phyloP scores from a whole-genome alignment of 2,797 vertebrate genomes.

The Gymnothorax reevesii region DNA sequence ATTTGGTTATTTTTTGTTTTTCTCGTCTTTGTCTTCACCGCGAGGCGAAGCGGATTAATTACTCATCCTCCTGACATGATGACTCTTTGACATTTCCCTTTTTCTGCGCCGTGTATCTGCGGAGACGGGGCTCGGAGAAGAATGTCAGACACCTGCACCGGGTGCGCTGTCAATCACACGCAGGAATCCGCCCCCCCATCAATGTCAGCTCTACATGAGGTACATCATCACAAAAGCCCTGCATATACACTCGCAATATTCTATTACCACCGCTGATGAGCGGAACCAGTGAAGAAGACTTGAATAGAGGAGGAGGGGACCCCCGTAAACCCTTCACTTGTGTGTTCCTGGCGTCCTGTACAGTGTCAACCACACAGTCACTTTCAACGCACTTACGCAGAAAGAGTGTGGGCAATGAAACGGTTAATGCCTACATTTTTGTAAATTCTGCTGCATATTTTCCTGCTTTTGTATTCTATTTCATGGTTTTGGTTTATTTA shows the following conservation, averaged over 20 bases:
- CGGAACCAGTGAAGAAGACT: neutral
- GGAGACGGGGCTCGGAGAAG: conserved; percentile 50
- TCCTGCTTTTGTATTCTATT: neutral
- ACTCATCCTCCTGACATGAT: conserved; percentile 57
- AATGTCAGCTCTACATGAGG: neutral
- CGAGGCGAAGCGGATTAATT: conserved; percentile 60
- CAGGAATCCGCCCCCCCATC: conserved; percentile 15
- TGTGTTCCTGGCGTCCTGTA: neutral
- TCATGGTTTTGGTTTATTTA: too few relatives aligned
- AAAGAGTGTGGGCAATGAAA: neutral
- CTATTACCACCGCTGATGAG: neutral
- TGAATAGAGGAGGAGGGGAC: neutral
- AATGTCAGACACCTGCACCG: conserved; percentile 57
- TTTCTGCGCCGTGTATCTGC: conserved; percentile 59
- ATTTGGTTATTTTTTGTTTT: conserved; percentile 35
- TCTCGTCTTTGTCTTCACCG: conserved; percentile 40
- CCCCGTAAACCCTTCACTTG: neutral
- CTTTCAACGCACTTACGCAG: too few relatives aligned
- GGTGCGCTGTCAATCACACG: conserved; percentile 42
- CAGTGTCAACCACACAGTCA: neutral
- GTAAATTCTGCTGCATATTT: neutral
- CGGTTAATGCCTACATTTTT: neutral
- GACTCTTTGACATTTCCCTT: conserved; percentile 60
- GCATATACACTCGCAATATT: neutral
- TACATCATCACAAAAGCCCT: neutral